phyloP scores from a whole-genome alignment of 2,113 vertebrate species.

The Rafetus swinhoei region DNA sequence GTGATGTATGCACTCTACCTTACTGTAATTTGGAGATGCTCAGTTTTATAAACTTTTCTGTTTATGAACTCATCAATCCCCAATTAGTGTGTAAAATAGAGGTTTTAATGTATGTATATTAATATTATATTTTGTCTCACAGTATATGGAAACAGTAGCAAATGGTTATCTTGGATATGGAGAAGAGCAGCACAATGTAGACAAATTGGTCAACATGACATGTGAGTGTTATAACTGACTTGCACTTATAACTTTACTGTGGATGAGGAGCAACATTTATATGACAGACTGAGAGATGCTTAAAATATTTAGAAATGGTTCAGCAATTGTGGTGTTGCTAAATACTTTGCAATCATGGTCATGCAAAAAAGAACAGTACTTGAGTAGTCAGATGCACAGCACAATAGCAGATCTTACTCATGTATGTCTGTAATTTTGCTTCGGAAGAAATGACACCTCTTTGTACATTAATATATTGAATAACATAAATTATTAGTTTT shows the following conservation, averaged over 20 bases:
- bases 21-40: background rate
- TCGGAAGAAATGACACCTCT: background rate
- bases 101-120: background rate
- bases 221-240: conserved; percentile 76
- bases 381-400: background rate
- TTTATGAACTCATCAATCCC: background rate
- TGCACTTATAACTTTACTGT: background rate
- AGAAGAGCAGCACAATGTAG: conserved; percentile 79
- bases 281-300: background rate
- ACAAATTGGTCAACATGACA: conserved; percentile 88
- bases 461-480: background rate
- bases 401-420: background rate
- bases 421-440: background rate
- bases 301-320: background rate
- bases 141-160: conserved; percentile 86
- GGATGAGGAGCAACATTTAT: background rate
- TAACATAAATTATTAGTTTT: background rate
- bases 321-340: background rate
- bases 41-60: background rate
- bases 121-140: conserved; percentile 16
- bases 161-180: conserved; percentile 76
- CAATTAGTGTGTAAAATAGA: background rate
- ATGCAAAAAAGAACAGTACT: background rate
- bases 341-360: background rate
- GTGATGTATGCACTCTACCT: background rate